Evolutionary conservation across 2,113 vertebrate species (phyloP).

Genomic region (Vireo altiloquus): DNA sequence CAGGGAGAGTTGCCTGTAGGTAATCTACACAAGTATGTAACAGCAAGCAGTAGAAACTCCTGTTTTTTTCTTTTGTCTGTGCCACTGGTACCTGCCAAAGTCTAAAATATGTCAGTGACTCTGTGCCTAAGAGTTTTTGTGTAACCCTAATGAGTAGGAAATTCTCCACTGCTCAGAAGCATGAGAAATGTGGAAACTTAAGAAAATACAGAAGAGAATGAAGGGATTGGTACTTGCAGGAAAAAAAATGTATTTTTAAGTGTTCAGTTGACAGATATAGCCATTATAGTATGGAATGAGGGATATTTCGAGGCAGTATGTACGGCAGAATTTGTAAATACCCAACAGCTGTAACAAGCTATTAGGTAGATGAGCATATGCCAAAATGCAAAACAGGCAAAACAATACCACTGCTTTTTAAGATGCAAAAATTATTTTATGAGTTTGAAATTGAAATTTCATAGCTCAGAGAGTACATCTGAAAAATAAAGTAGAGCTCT

Average conservation of each 20-base stretch:
- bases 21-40: background rate
- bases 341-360: background rate
- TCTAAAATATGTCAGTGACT: background rate
- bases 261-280: background rate
- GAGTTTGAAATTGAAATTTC: background rate
- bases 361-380: background rate
- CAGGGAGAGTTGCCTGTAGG: background rate
- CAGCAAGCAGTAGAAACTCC: background rate
- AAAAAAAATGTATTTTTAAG: background rate
- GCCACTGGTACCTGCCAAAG: background rate
- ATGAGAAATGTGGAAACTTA: accelerated
- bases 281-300: background rate
- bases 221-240: background rate
- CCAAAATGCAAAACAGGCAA: background rate
- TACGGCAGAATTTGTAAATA: background rate
- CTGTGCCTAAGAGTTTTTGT: background rate
- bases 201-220: background rate
- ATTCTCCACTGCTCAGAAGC: background rate
- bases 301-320: background rate
- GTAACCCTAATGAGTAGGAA: background rate
- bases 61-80: background rate
- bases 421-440: background rate
- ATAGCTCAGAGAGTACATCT: background rate
- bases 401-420: background rate
- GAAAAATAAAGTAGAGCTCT: background rate